Evolutionary conservation across 1,140 invertebrate species (phyloP).

Genomic region (Andrena cerasifolii): DNA sequence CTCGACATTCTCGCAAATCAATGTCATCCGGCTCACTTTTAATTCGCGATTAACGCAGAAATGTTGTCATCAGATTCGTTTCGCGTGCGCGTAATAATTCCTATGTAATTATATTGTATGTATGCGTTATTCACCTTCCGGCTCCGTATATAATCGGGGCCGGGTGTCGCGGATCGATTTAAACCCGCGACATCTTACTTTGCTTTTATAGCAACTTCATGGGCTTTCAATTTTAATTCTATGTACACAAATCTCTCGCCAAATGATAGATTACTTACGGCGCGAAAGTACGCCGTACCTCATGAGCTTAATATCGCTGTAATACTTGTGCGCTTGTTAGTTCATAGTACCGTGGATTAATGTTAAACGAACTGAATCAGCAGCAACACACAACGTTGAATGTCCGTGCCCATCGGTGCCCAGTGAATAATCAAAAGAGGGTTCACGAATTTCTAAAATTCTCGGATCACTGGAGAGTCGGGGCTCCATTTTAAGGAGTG

Average conservation of each 20-base stretch:
- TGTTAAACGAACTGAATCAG: conserved; percentile 45
- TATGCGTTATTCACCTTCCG: not conserved
- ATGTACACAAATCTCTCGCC: conserved; percentile 33
- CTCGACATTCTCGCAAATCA: no score
- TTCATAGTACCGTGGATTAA: conserved; percentile 52
- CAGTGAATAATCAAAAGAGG: conserved; percentile 30
- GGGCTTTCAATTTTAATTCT: conserved; percentile 4
- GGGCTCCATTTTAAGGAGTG: conserved; percentile 46
- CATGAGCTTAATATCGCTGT: conserved; percentile 64
- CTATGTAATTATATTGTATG: no score
- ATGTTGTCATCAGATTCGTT: not conserved
- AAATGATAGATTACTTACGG: conserved; percentile 50
- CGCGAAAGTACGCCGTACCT: conserved; percentile 60
- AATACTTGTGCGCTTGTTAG: conserved; percentile 65
- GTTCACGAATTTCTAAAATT: conserved; percentile 46
- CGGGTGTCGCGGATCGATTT: not conserved
- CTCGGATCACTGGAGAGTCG: conserved; percentile 8
- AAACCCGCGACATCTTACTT: not conserved
- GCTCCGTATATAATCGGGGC: no score
- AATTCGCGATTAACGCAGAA: not conserved
- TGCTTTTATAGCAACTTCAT: not conserved
- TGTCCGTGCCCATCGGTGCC: conserved; percentile 28
- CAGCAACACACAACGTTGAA: conserved; percentile 21
- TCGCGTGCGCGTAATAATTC: not conserved
- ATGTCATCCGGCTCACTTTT: not conserved